Evolutionary conservation across 2,113 vertebrate genomes (phyloP), one percentile per base, ranked within the genome.

Genomic region (Xyliphius kryptos): DNA sequence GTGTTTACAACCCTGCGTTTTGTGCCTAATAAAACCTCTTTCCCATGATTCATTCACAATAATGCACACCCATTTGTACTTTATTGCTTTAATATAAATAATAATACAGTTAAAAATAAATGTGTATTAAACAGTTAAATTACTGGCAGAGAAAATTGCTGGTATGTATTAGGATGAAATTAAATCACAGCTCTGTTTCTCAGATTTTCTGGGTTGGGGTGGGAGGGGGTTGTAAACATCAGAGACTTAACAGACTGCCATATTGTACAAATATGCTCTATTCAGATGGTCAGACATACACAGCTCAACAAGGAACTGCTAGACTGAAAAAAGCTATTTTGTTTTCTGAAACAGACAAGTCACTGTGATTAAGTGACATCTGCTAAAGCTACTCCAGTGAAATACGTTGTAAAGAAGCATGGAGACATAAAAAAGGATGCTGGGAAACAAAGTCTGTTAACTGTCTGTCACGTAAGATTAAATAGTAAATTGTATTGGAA

Each of bases 241-340:
- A 46, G 19, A 9, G 5, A 20, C 17, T 41, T 1, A 21, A 15
- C 11, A 49, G 37, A 13, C 36, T 9, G 13, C 32, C 57, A 57
- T 56, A 56, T 66, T 66, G 68, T 11, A 22, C 51, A 21, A 37
- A 50, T 38, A 43, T 61, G 14, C 20, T 41, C 43, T 12, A 13
- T 47, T 54, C 19, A 44, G 55, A 19, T 12, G 3, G 1, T 37
- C 9, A 47, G 46, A 40, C 41, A 17, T 37, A 61, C 12, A 6
- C 2, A 13, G 11, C 20, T 5, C 6, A 15, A 32, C 26, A 2
- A 32, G 26, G 20, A 41, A 41, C 10, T 7, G 9, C 40, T 41
- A 41, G 1, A 46, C 43, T 6, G 12, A 52, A 17, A 26, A 41
- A 51, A 66, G 43, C 52, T 41, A 49, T 40, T n/a, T 15, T 8